phyloP scores from a whole-genome alignment of 92 coral and sea anemone genomes.

The Porites cylindrica region DNA sequence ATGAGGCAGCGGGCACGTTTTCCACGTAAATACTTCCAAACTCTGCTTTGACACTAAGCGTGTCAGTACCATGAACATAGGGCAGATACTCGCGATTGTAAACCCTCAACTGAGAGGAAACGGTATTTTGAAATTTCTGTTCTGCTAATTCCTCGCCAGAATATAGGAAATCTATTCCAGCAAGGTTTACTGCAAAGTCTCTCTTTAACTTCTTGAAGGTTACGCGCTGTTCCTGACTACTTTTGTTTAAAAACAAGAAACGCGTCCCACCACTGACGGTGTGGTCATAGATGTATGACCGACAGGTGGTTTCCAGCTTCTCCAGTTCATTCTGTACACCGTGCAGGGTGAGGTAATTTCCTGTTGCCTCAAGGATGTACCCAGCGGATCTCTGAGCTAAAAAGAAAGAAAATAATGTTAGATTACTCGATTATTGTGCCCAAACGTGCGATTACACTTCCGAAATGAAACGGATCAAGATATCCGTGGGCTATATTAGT shows the following conservation, averaged over 20 bases:
- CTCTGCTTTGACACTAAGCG: conserved; percentile 56
- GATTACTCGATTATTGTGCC: not conserved
- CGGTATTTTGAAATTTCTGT: conserved; percentile 50
- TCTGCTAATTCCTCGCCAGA: conserved; percentile 37
- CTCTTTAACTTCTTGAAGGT: conserved; percentile 47
- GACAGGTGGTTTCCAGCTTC: conserved; percentile 63
- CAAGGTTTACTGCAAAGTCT: conserved; percentile 74
- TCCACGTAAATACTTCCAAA: conserved; percentile 82
- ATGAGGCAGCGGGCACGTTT: conserved; percentile 5
- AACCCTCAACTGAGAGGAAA: conserved; percentile 54
- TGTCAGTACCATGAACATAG: conserved; percentile 71
- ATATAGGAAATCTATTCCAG: not conserved
- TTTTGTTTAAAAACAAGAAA: conserved; percentile 71
- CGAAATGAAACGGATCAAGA: too few relatives aligned
- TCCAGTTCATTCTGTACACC: conserved; percentile 74
- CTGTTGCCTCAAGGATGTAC: conserved; percentile 74
- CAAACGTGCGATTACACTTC: not conserved
- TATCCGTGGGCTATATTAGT: too few relatives aligned
- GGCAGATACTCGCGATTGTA: conserved; percentile 45
- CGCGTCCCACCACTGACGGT: conserved; percentile 67
- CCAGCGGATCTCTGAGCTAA: conserved; percentile 60
- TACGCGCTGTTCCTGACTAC: conserved; percentile 37
- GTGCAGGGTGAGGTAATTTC: conserved; percentile 75
- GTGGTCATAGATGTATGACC: conserved; percentile 71
- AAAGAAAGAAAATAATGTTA: not conserved